A percentile compares a stretch with the other conserved stretches of the same genome.
Evolutionary conservation across 2,113 vertebrate genomes (phyloP).

Genomic region (Microcebus ravelobensis): DNA sequence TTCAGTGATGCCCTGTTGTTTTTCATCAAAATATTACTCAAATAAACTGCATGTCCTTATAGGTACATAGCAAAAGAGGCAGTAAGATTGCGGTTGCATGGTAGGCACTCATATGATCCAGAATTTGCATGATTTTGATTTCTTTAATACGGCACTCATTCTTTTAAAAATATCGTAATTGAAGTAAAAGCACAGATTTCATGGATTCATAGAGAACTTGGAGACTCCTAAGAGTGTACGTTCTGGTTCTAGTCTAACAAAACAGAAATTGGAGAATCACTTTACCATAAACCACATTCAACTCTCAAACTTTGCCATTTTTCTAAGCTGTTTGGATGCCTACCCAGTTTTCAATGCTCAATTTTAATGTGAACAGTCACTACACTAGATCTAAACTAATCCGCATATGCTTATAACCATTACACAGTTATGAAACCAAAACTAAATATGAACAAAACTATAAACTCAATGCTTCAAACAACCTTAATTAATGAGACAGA

Average conservation of each 20-base stretch:
- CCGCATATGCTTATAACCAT: background rate
- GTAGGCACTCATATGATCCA: background rate
- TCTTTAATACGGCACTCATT: background rate
- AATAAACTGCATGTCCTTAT: conserved; percentile 16
- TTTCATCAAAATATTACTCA: conserved; percentile 43
- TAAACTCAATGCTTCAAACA: conserved; percentile 43
- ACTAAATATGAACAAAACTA: background rate
- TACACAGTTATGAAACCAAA: background rate
- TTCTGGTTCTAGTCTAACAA: background rate
- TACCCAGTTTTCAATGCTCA: background rate
- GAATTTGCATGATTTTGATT: background rate
- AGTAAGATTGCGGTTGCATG: background rate
- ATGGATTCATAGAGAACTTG: conserved; percentile 5
- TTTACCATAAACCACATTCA: background rate
- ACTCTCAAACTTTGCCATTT: background rate
- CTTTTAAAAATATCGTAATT: background rate
- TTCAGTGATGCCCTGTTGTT: background rate
- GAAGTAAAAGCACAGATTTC: conserved; percentile 16
- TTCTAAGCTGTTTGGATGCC: background rate
- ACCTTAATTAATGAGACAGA: conserved; percentile 48
- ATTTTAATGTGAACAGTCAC: background rate
- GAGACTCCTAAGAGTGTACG: background rate
- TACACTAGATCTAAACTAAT: conserved; percentile 1
- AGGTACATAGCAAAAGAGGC: background rate
- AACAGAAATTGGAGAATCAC: background rate